Base-by-base conservation (phyloP, 1,140 invertebrate species). In the Onthophagus taurus region DNA sequence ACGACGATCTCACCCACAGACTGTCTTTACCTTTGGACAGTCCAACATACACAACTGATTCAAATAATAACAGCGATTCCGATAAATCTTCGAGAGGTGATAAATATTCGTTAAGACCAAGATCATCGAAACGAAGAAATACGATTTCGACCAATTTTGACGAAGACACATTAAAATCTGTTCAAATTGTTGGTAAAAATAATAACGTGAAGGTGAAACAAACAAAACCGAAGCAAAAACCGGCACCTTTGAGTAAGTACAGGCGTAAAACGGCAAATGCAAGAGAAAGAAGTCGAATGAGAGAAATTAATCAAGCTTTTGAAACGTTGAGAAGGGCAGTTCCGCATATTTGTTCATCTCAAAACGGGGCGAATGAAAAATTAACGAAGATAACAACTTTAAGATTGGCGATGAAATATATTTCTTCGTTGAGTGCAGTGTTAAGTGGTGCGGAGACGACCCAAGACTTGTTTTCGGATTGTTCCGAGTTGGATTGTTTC, bases 351-450 rank as follows among this genome's bases (percentile, higher is more conserved):
- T 58, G 67, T 7, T 66, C 69, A 9, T 66, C 69, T 38, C 50
- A 60, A 20, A 61, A 67, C 13, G 58, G 57, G 1, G 59, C 61
- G 17, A 77, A 76, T 60, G 80, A 86, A 58, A 90, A 89, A 66
- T 64, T 89, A 38, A 91, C 88, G 20, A 92, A 91, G 71, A 90
- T 91, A 50, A 88, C 86, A 4, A 90, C 87, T 2, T 66, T 92
- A n/a, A 64, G 83, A 7, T 65, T 90, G 36, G 87, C 88, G 4
- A 87, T 92, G 77, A 81, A 85, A 55, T 94, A 93, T 61, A 93
- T 93, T 42, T 70, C 78, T 13, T 79, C 77, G 11, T 59, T 81
- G n/a, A 67, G 55, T 14, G 65, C 67, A 13, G 67, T 60, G 3
- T 56, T 72, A 39, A 52, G 47, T 42, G 43, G 45, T 24, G 42